Evolutionary conservation across 2,797 vertebrate species (phyloP).

Genomic region (Typhlichthys subterraneus): DNA sequence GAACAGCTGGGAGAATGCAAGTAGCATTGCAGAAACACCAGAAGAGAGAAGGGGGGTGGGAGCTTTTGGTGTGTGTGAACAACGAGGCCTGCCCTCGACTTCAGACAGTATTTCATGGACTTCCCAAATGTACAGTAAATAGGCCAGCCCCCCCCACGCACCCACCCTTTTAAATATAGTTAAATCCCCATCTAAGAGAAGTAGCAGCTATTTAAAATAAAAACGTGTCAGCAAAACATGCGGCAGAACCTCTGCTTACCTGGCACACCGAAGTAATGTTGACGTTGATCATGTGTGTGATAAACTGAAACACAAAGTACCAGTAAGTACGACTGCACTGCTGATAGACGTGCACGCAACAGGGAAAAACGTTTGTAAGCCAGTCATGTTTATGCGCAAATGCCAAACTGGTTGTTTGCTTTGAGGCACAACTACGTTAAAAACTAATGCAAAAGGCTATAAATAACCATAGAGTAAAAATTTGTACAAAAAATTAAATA

Average conservation of each 20-base stretch:
- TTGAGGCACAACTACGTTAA: no score
- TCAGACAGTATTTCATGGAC: background rate
- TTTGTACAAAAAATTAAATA: background rate
- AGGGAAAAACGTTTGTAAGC: background rate
- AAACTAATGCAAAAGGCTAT: no score
- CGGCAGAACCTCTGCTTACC: slow-evolving; percentile 67
- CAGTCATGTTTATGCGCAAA: no score
- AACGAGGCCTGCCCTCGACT: background rate
- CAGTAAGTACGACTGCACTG: no score
- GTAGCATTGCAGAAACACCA: slow-evolving; percentile 58
- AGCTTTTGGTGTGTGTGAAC: no score
- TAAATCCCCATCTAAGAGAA: no score
- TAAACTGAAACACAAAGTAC: slow-evolving; percentile 74
- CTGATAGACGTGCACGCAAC: background rate
- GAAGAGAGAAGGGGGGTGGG: slow-evolving; percentile 28
- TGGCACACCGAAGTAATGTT: slow-evolving; percentile 90
- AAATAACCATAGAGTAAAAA: background rate
- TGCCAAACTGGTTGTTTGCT: no score
- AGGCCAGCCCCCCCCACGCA: background rate
- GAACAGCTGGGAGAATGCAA: slow-evolving; percentile 78
- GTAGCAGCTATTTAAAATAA: background rate
- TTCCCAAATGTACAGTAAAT: background rate
- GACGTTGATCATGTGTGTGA: slow-evolving; percentile 87
- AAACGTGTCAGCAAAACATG: background rate
- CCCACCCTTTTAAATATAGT: background rate